Percentiles rank a stretch among this genome's conserved stretches.
These are phyloP conservation scores for Nycticebus coucang DNA, from an alignment of 2,113 vertebrate species.

Conservation along the genomic window DNA sequence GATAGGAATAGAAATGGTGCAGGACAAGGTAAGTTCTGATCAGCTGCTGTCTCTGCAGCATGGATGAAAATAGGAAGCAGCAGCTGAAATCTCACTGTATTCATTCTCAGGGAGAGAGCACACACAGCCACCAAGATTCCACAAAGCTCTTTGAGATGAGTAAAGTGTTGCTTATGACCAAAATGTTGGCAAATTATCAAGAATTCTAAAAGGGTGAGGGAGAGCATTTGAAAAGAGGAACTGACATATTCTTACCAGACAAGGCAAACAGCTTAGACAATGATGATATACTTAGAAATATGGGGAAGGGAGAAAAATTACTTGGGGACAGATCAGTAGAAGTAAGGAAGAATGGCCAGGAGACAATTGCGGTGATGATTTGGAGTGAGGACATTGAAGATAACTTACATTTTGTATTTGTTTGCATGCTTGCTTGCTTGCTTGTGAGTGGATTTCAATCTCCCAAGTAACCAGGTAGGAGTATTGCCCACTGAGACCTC, in stretches of 20 bases:
- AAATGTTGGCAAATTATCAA: background rate
- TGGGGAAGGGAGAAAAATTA: background rate
- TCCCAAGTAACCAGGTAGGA: background rate
- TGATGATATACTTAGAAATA: background rate
- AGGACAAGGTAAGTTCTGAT: constrained; percentile 90
- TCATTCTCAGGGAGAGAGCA: background rate
- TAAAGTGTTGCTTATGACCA: background rate
- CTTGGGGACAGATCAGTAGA: background rate
- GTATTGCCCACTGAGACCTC: background rate
- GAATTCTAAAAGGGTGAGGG: background rate
- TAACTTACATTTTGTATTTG: background rate
- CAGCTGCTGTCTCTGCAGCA: background rate
- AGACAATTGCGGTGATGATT: background rate
- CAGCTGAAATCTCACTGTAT: background rate
- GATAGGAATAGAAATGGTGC: constrained; percentile 97
- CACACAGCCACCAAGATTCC: background rate
- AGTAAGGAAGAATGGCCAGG: background rate
- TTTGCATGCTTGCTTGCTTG: background rate
- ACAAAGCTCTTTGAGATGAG: background rate
- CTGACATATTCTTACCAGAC: background rate
- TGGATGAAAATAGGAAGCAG: background rate
- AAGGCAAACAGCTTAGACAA: background rate
- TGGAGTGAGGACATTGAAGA: background rate
- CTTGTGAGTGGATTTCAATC: background rate
- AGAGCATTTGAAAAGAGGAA: background rate